Evolutionary conservation across 2,888 invertebrate species (phyloP).

Genomic region (Fabriciana adippe): DNA sequence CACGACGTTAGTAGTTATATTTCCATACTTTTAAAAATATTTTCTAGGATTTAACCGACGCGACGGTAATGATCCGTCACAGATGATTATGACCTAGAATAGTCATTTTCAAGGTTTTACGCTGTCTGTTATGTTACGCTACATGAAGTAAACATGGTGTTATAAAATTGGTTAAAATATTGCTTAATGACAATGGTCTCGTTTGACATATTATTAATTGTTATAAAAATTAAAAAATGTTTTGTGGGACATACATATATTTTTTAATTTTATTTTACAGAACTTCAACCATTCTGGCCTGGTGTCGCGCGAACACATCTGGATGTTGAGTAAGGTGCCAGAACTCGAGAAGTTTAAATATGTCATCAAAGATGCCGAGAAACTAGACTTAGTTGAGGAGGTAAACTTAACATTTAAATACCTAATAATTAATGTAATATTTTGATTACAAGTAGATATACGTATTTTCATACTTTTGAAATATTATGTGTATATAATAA

Average conservation of each 20-base stretch:
- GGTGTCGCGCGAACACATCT: conserved; percentile 85
- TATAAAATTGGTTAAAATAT: not conserved
- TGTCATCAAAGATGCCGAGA: conserved; percentile 84
- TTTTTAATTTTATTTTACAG: conserved; percentile 60
- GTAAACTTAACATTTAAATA: conserved; percentile 43
- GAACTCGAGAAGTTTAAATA: conserved; percentile 86
- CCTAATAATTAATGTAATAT: not conserved
- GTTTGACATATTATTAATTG: too few relatives aligned
- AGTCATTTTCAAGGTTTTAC: conserved; percentile 26
- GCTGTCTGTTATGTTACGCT: not conserved
- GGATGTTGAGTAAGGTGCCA: conserved; percentile 88
- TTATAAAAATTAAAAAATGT: too few relatives aligned
- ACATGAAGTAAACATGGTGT: not conserved
- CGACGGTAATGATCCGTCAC: conserved; percentile 21
- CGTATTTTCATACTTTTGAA: too few relatives aligned
- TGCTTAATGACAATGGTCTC: not conserved
- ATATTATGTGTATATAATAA: not conserved
- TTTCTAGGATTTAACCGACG: conserved; percentile 14
- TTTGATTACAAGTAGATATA: too few relatives aligned
- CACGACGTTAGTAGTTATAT: too few relatives aligned
- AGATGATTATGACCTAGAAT: conserved; percentile 23
- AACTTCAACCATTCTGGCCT: conserved; percentile 88
- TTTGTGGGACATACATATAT: too few relatives aligned
- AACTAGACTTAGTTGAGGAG: conserved; percentile 82
- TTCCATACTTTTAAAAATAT: not conserved